Evolutionary conservation across 2,113 vertebrate genomes (phyloP), one percentile per base, ranked within the genome.

Genomic region (Tringa solitaria): DNA sequence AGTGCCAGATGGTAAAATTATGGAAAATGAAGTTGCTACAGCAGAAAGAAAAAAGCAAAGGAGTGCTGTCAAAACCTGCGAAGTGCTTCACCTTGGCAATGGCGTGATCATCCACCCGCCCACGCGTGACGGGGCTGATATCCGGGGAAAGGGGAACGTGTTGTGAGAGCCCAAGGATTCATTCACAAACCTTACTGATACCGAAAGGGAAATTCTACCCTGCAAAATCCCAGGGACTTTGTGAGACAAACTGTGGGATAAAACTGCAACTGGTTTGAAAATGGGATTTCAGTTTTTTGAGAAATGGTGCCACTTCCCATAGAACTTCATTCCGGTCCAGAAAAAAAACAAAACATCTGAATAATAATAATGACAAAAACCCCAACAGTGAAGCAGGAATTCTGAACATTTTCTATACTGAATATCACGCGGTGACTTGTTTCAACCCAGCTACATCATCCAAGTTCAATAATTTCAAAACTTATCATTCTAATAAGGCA

Each of bases 81-180:
- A 45, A 53, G 41, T 7, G 27, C 35, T 90, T 64, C 81, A 61
- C 68, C 50, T 69, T 73, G 56, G 72, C 53, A 83, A 30, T 2
- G 2, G 39, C 24, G 50, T 4, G 6, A 3, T 57, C 17, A 8
- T 4, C 46, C 61, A 41, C 35, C 80, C 61, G 37, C 14, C 80
- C 61, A 43, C 14, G 7, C 4, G 27, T 28, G 65, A 64, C 3
- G 2, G 12, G n/a, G 39, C 0, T 13, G 45, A 1, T n/a, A 4
- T 6, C 48, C 7, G 16, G 50, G 76, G 67, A 78, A 60, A 64
- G 15, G 28, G n/a, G 26, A 28, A 22, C 4, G 2, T 17, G 50
- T 6, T 41, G 17, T 7, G n/a, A 67, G 50, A 61, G 19, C 35
- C 30, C 63, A 65, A 48, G 27, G 50, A 43, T 51, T 43, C 54